Evolutionary conservation across 2,888 invertebrate species (phyloP), one percentile per base, ranked within the genome.

Genomic region (Chouioia cunea): DNA sequence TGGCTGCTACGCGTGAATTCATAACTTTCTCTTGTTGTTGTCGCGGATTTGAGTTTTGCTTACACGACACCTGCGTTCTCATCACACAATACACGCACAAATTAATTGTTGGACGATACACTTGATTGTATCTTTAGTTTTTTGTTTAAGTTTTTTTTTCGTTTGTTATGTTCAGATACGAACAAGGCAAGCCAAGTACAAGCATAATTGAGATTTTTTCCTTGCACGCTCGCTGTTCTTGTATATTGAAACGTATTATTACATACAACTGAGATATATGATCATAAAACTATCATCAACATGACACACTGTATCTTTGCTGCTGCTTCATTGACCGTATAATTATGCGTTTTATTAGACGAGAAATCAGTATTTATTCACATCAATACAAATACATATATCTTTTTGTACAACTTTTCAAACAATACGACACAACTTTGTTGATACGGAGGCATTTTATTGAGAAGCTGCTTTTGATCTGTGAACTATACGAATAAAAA

Each of bases 361-460:
- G 68, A 73, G 76, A 73, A n/a, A n/a, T n/a, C n/a, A n/a, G n/a
- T n/a, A n/a, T n/a, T n/a, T 75, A 56, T 65, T 63, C 60, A 73
- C 52, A 64, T 54, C 73, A 69, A 74, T 65, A 70, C 43, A 57
- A 74, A 66, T 64, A 78, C 71, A 77, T 44, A 14, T 54, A 27
- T 54, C 54, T n/a, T 23, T 16, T 50, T n/a, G 20, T 20, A 50
- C 50, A 50, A 50, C 48, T 48, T 16, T 23, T 23, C 23, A 23
- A 22, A 65, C 53, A 65, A 71, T 59, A 53, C 53, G 63, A 56
- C 58, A 36, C 52, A 22, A 62, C 58, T 53, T 27, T 63, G 15
- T 15, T 79, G 75, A 77, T 80, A 82, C 84, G 84, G 84, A 83
- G 85, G 85, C 84, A 84, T 85, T 85, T 85, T 85, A 85, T 85